Base-by-base conservation (phyloP, 2,797 vertebrate species). In the Syndactyla subalaris region DNA sequence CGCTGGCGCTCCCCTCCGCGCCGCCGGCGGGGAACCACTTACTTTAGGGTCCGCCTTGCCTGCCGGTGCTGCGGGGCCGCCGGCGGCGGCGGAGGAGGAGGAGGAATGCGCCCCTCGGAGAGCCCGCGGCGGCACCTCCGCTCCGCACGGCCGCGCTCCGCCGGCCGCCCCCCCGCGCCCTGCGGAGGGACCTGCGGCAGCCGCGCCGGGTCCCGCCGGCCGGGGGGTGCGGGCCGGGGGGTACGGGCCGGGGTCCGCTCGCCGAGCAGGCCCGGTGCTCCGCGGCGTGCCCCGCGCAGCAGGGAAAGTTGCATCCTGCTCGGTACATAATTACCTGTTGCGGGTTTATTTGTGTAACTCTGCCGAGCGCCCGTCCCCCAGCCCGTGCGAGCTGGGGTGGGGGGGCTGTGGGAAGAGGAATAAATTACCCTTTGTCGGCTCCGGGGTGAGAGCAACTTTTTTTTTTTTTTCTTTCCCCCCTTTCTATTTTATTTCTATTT, bases 311-410 rank as follows among this genome's bases (percentile, higher is more conserved):
- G 38, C 77, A 32, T 74, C 93, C 84, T 32, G 26, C 71, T 87
- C 85, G 45, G 95, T 94, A 87, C 97, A 97, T 95, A 95, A 95
- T 94, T 93, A 97, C 96, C 97, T 97, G 96, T 96, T 96, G 97
- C 96, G 96, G 88, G 59, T 72, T 91, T 92, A 93, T 95, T 92
- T 93, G 94, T 52, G 65, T 55, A 82, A 93, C 77, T 92, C 74
- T 7, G 12, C 41, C 21, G 19, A 51, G 70, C 59, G 90, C 61
- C 91, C 88, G 24, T 61, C 52, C 52, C 36, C 57, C 46, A 15
- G 57, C 52, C 46, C 24, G 13, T 48, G 72, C 22, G 45, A 48
- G 75, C 18, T 55, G 58, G 20, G 20, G 51, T 7, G 36, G 55
- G 68, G 23, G 27, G 46, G 27, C 24, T 52, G 39, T 46, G 54